Conservation (phyloP, 2,797 vertebrate species). For the Brotula barbata region DNA sequence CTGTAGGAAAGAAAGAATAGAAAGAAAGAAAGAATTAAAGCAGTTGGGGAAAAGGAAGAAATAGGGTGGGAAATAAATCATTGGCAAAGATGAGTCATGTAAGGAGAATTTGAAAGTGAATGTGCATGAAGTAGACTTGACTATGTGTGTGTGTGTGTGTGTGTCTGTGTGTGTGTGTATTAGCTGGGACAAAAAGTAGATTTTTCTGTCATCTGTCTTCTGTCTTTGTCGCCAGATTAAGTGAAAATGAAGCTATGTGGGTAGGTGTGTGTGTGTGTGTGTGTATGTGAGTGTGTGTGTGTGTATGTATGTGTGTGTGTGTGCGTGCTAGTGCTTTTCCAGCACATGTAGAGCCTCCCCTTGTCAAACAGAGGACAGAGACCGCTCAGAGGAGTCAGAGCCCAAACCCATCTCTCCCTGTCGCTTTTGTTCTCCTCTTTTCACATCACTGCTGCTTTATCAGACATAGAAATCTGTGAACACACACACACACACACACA, state of each 20-base stretch:
- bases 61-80: slow-evolving; percentile 42
- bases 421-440: slow-evolving; percentile 42
- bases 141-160: slow-evolving; percentile 31
- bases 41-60: slow-evolving; percentile 18
- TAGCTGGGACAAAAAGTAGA: slow-evolving; percentile 14
- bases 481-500: too few species aligned
- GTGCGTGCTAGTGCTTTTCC: slow-evolving; percentile 18
- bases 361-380: slow-evolving; percentile 52
- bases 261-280: slow-evolving; percentile 12
- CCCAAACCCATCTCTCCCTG: slow-evolving; percentile 41
- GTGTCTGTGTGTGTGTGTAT: slow-evolving; percentile 15
- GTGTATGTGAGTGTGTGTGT: background rate
- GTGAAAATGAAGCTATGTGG: slow-evolving; percentile 29
- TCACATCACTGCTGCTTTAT: slow-evolving; percentile 17
- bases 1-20: slow-evolving; percentile 18
- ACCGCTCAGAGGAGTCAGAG: slow-evolving; percentile 41
- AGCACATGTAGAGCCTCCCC: slow-evolving; percentile 2
- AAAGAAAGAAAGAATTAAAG: slow-evolving; percentile 10
- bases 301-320: slow-evolving; percentile 16
- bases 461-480: slow-evolving; percentile 27
- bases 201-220: slow-evolving; percentile 10
- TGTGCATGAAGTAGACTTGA: slow-evolving; percentile 29
- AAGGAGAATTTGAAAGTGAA: slow-evolving; percentile 50
- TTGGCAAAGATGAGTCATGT: slow-evolving; percentile 70
- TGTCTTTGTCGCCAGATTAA: slow-evolving; percentile 26